Percentiles rank a stretch among this genome's conserved stretches.
phyloP scores from a whole-genome alignment of 2,888 invertebrate genomes.

The Dasypolia templi region DNA sequence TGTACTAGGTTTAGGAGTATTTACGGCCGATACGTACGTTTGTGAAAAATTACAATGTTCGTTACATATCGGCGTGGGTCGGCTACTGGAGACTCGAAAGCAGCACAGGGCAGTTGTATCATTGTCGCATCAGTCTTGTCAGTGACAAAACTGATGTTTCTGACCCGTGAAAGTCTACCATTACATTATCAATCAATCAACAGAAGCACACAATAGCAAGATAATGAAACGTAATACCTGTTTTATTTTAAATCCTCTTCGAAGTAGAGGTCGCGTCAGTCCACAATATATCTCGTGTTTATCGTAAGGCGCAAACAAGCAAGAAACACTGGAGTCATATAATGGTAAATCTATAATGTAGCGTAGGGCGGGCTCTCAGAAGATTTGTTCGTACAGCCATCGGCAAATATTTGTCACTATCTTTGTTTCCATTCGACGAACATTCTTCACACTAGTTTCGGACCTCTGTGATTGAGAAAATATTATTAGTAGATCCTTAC shows the following conservation, averaged over 20 bases:
- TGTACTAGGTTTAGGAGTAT: no score
- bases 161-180: background rate
- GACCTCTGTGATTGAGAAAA: constrained; percentile 46
- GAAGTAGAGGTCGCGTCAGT: background rate
- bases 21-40: no score
- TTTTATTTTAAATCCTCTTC: constrained; percentile 17
- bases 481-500: constrained; percentile 28
- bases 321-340: constrained; percentile 51
- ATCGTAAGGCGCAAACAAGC: constrained; percentile 40
- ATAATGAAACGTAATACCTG: background rate
- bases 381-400: constrained; percentile 77
- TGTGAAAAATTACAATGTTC: no score
- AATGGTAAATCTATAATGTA: constrained; percentile 67
- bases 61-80: background rate
- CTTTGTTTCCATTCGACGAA: constrained; percentile 75
- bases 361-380: constrained; percentile 76
- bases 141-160: background rate
- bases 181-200: background rate
- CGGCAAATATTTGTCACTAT: constrained; percentile 81
- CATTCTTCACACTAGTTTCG: constrained; percentile 52
- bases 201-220: background rate
- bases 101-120: background rate
- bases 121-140: background rate
- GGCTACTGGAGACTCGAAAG: background rate
- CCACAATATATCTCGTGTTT: constrained; percentile 32